These are phyloP conservation scores for Alexandromys fortis DNA, from an alignment of 2,113 vertebrate species.

Conservation along the genomic window DNA sequence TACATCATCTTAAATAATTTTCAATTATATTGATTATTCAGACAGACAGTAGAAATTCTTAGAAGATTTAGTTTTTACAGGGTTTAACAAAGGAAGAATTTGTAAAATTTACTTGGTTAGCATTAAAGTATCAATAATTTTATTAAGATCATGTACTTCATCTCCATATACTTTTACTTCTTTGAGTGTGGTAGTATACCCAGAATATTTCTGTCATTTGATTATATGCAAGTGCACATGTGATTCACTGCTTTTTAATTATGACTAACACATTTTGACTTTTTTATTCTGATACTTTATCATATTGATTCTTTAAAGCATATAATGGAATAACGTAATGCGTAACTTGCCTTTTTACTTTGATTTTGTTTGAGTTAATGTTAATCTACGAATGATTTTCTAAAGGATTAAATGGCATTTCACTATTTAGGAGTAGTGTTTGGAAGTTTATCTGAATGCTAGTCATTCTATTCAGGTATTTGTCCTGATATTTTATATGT, in stretches of 20 bases:
- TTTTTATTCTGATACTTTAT: conserved; percentile 66
- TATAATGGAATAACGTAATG: conserved; percentile 62
- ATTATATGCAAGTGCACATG: conserved; percentile 59
- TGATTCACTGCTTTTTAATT: conserved; percentile 68
- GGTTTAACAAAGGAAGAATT: conserved; percentile 74
- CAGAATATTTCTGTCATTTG: neutral
- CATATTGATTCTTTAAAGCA: conserved; percentile 75
- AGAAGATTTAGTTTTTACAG: conserved; percentile 49
- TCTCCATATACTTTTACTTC: conserved; percentile 38
- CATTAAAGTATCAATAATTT: conserved; percentile 69
- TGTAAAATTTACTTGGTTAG: conserved; percentile 71
- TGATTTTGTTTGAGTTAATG: conserved; percentile 79
- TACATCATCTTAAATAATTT: conserved; percentile 71
- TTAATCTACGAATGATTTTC: conserved; percentile 86
- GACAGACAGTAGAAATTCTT: neutral
- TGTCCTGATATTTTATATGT: conserved; percentile 81
- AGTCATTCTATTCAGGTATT: conserved; percentile 82
- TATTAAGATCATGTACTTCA: conserved; percentile 74
- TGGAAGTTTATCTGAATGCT: conserved; percentile 78
- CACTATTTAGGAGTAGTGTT: conserved; percentile 75
- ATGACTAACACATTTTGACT: conserved; percentile 71
- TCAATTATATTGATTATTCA: conserved; percentile 66
- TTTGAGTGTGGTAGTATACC: neutral
- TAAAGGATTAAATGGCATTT: conserved; percentile 86
- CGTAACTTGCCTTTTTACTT: conserved; percentile 69